Percentiles rank a stretch among this genome's conserved stretches.
These are phyloP conservation scores for Nephila pilipes DNA, from an alignment of 1,140 invertebrate genomes.

Conservation along the genomic window DNA sequence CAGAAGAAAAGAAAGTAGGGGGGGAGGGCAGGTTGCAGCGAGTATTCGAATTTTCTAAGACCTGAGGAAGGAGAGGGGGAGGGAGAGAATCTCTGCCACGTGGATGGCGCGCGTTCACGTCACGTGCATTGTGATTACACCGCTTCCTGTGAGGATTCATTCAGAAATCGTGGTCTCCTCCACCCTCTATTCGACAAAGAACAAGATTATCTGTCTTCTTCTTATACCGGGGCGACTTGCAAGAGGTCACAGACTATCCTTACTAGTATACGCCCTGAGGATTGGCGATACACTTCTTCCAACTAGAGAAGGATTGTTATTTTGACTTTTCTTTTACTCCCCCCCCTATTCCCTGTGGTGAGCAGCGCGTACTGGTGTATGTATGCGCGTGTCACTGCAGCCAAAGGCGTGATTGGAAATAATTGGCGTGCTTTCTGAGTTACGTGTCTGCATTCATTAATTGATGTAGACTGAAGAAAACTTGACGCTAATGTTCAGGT, in stretches of 20 bases:
- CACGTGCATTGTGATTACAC: constrained; percentile 55
- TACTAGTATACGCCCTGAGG: constrained; percentile 11
- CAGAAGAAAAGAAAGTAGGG: not conserved
- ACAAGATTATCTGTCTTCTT: constrained; percentile 54
- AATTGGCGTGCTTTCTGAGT: constrained; percentile 36
- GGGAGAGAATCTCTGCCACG: constrained; percentile 8
- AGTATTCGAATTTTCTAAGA: not conserved
- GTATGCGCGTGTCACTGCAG: not conserved
- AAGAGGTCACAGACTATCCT: constrained; percentile 21
- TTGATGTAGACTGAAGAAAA: not conserved
- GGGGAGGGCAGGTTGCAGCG: not conserved
- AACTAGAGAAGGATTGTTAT: not conserved
- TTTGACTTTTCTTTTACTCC: not conserved
- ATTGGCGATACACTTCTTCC: constrained; percentile 43
- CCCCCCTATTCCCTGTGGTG: not conserved
- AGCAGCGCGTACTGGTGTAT: not conserved
- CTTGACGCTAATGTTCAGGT: not conserved
- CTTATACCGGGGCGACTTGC: not conserved
- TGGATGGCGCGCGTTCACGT: constrained; percentile 32
- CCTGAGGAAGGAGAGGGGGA: not conserved
- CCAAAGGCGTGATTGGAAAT: constrained; percentile 24
- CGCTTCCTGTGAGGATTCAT: constrained; percentile 55
- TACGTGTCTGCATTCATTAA: constrained; percentile 20
- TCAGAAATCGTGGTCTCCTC: constrained; percentile 51
- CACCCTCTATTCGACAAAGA: constrained; percentile 39